A percentile compares a stretch with the other conserved stretches of the same genome.
Conservation (phyloP, 1,140 invertebrate genomes). For the Drosophila asahinai region DNA sequence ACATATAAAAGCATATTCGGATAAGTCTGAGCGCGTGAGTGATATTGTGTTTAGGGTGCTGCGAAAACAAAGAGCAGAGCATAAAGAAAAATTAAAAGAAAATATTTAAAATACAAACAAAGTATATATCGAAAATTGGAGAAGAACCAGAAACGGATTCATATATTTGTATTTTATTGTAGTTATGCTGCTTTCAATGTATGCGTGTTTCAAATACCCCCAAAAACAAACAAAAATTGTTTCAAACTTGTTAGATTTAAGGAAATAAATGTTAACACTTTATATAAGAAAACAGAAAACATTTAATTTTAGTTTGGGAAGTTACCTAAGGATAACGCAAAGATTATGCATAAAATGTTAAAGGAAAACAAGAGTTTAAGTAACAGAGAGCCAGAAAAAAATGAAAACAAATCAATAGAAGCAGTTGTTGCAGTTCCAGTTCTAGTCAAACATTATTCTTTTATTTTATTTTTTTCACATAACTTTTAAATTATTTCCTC, state of each 20-base stretch:
- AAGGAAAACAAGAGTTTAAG: conserved; percentile 9
- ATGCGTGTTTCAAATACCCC: conserved; percentile 54
- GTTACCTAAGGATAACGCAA: conserved; percentile 27
- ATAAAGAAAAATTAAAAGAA: conserved; percentile 47
- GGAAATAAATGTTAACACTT: conserved; percentile 65
- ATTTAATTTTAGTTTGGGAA: conserved; percentile 50
- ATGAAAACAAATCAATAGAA: not conserved
- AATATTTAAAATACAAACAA: conserved; percentile 33
- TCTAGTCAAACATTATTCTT: conserved; percentile 7
- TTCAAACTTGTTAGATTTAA: conserved; percentile 64
- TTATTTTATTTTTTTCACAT: not conserved
- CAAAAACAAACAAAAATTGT: conserved; percentile 44
- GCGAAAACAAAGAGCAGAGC: conserved; percentile 50
- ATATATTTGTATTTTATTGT: conserved; percentile 52
- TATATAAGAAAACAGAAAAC: conserved; percentile 49
- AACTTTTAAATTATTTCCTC: conserved; percentile 1
- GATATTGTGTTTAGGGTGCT: conserved; percentile 85
- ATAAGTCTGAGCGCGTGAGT: conserved; percentile 85
- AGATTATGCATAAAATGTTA: conserved; percentile 29
- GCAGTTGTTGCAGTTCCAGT: conserved; percentile 1
- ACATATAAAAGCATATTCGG: conserved; percentile 77
- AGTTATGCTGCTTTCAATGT: conserved; percentile 53
- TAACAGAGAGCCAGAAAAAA: not conserved
- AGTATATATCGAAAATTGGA: conserved; percentile 23
- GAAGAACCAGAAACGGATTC: conserved; percentile 14